Evolutionary conservation across 2,888 invertebrate genomes (phyloP).

Genomic region (Drosophila acutilabella): DNA sequence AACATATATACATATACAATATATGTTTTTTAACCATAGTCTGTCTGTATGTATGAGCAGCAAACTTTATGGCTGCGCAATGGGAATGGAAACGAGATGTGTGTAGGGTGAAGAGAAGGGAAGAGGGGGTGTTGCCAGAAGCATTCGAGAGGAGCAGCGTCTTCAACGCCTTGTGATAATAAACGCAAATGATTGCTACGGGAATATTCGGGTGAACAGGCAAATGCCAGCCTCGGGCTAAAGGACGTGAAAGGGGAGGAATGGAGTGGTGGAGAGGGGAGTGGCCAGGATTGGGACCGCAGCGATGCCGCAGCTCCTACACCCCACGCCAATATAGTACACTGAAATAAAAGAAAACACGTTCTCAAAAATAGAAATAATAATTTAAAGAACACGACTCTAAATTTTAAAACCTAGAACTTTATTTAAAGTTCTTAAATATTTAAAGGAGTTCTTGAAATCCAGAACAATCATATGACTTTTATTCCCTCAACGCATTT

Average conservation of each 20-base stretch:
- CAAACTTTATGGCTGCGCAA: slow-evolving; percentile 35
- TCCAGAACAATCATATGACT: too few relatives aligned
- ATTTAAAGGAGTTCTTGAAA: too few relatives aligned
- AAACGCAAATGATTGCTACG: slow-evolving; percentile 78
- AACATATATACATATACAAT: background rate
- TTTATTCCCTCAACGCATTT: background rate
- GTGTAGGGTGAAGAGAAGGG: background rate
- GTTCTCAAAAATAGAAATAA: too few relatives aligned
- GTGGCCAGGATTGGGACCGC: slow-evolving; percentile 31
- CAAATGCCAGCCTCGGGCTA: slow-evolving; percentile 48
- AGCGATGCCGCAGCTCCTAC: slow-evolving; percentile 17
- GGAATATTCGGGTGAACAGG: slow-evolving; percentile 67
- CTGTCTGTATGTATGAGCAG: slow-evolving; percentile 17
- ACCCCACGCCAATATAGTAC: slow-evolving; percentile 13
- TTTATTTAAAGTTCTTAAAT: too few relatives aligned
- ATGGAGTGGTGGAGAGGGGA: background rate
- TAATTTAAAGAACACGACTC: too few relatives aligned
- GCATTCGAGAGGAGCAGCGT: slow-evolving; percentile 12
- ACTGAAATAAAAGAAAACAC: too few relatives aligned
- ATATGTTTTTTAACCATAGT: background rate
- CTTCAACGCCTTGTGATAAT: slow-evolving; percentile 68
- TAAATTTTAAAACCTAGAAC: too few relatives aligned
- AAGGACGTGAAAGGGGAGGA: slow-evolving; percentile 13
- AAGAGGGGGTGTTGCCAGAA: background rate
- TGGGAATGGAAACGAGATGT: background rate